Base-by-base conservation (phyloP, 2,888 invertebrate genomes). In the Parnassius apollo region DNA sequence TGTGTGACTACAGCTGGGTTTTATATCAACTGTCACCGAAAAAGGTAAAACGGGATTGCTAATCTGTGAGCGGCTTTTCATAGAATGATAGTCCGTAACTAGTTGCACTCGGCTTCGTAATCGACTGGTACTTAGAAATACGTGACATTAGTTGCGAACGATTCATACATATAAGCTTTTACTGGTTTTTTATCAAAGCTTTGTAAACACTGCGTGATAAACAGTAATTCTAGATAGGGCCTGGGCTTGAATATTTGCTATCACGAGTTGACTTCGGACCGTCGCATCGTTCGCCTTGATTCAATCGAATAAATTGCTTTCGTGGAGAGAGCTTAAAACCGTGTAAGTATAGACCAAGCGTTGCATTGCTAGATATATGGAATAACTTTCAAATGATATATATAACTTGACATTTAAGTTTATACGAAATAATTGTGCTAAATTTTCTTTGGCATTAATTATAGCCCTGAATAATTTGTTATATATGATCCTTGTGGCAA, bases 131-230 rank as follows among this genome's bases (percentile, higher is more conserved):
- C 59, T 64, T 50, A 46, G 46, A 57, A 61, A 61, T 61, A 50
- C n/a, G 44, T 44, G 48, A 42, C 49, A 50, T 53, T 50, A 55
- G 60, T 64, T 46, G 51, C 53, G 56, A 67, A 67, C 74, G 71
- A 71, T 76, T 76, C 72, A 73, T 75, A 79, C 72, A 73, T 75
- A 79, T 76, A 80, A 69, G 78, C 80, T 83, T 84, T 86, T 81
- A 83, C 81, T 75, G 72, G 73, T 69, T 73, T 77, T 81, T 77
- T 88, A 88, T 87, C 86, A 80, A 75, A 76, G 78, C 79, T 81
- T 78, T 74, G 85, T 82, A 85, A 85, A 86, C 84, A 86, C 69
- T 74, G 75, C 69, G 69, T 73, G 85, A 87, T 86, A 86, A 85
- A 78, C 75, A 70, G 73, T 57, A 66, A 70, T 69, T 67, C 63